A percentile compares a stretch with the other conserved stretches of the same genome.
Conservation (phyloP, 2,797 vertebrate species). For the Mus spretus region DNA sequence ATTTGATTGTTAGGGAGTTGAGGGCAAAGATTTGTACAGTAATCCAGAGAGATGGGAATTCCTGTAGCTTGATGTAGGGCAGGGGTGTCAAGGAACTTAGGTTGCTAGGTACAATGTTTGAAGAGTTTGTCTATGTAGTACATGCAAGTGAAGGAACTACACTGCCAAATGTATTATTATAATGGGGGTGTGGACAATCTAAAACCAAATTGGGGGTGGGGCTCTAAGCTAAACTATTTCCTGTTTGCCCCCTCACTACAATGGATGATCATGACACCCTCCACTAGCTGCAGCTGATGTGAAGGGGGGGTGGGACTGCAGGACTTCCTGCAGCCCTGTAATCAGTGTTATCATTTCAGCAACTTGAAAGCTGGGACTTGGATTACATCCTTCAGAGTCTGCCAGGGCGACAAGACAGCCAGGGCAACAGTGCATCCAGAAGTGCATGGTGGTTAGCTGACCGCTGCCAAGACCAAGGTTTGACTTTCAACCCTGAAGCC, state of each 20-base stretch:
- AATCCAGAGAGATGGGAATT: not conserved
- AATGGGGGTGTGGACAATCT: not conserved
- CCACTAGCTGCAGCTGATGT: not conserved
- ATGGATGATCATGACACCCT: no score
- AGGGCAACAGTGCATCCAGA: not conserved
- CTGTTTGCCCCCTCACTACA: not conserved
- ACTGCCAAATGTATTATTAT: not conserved
- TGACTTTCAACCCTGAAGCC: slow-evolving; percentile 6
- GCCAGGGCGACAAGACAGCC: slow-evolving; percentile 60
- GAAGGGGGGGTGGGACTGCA: not conserved
- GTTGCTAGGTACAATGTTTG: not conserved
- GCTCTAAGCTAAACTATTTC: not conserved
- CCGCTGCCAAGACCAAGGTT: slow-evolving; percentile 76
- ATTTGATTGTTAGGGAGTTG: not conserved
- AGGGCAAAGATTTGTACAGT: not conserved
- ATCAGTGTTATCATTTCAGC: slow-evolving; percentile 87
- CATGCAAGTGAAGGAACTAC: not conserved
- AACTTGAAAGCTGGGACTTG: slow-evolving; percentile 88
- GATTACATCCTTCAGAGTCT: slow-evolving; percentile 86
- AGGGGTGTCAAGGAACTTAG: not conserved
- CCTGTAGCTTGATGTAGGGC: not conserved
- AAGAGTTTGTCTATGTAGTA: not conserved
- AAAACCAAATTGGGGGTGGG: not conserved
- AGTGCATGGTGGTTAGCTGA: slow-evolving; percentile 73
- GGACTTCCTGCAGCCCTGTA: not conserved